These are phyloP conservation scores for Ametastegia equiseti DNA, from an alignment of 2,888 invertebrate genomes.

Conservation along the genomic window DNA sequence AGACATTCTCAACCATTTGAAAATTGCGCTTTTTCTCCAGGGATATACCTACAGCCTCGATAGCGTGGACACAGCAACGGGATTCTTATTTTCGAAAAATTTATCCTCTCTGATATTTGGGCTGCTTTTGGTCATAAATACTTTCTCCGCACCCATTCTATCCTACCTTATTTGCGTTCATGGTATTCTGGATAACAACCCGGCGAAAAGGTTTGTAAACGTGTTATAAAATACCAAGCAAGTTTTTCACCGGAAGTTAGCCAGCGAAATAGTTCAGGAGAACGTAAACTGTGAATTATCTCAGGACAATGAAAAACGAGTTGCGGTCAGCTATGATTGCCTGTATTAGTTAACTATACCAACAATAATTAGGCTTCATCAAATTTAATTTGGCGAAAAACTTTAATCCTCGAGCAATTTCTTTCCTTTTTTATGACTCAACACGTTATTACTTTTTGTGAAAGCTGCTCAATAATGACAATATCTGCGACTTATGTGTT, in stretches of 20 bases:
- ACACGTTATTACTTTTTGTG: too few species aligned
- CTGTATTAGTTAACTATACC: too few species aligned
- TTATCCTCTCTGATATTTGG: not conserved
- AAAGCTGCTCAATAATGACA: too few species aligned
- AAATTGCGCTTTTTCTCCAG: not conserved
- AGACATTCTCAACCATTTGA: not conserved
- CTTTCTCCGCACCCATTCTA: slow-evolving; percentile 20
- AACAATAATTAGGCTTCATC: too few species aligned
- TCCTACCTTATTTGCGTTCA: slow-evolving; percentile 35
- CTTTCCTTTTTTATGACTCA: too few species aligned
- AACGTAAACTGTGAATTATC: not conserved
- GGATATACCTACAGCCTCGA: slow-evolving; percentile 23
- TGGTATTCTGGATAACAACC: slow-evolving; percentile 25
- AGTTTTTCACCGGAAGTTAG: not conserved
- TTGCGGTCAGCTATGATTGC: too few species aligned
- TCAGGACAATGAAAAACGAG: not conserved
- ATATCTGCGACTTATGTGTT: too few species aligned
- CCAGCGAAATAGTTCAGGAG: not conserved
- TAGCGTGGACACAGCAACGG: not conserved
- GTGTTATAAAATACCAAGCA: not conserved
- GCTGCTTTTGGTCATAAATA: slow-evolving; percentile 20
- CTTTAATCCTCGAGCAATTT: too few species aligned
- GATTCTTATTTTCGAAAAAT: not conserved
- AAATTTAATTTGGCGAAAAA: too few species aligned
- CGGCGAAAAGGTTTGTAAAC: slow-evolving; percentile 24